Evolutionary conservation across 2,888 invertebrate species (phyloP).

Genomic region (Temnothorax rugatulus): DNA sequence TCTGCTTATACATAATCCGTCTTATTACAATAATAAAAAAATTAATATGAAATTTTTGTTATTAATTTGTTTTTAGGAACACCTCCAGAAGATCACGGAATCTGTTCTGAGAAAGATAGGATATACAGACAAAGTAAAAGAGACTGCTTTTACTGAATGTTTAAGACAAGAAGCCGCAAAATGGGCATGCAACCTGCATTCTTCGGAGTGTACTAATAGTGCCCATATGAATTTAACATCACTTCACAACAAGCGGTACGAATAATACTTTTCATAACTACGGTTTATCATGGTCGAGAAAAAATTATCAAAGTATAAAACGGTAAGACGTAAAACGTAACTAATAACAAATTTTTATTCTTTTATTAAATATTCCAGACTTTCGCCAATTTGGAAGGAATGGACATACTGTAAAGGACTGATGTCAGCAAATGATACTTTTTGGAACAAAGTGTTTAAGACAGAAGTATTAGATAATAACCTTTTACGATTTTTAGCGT

Average conservation of each 20-base stretch:
- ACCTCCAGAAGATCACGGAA: neutral
- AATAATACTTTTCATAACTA: neutral
- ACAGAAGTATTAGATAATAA: neutral
- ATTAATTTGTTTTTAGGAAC: neutral
- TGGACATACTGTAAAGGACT: neutral
- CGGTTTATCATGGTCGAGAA: neutral
- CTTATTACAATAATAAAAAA: neutral
- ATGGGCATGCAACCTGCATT: neutral
- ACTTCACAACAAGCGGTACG: neutral
- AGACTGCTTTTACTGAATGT: neutral
- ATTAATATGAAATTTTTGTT: neutral
- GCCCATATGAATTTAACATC: neutral
- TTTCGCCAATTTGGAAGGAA: neutral
- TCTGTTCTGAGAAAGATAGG: neutral
- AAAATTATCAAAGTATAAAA: neutral
- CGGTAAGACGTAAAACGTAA: too few relatives aligned
- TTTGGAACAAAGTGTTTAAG: too few relatives aligned
- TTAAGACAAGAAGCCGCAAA: slow-evolving; percentile 15
- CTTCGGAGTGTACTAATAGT: accelerated
- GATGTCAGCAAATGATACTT: neutral
- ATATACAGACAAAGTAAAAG: neutral
- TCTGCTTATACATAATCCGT: neutral
- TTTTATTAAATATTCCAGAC: neutral
- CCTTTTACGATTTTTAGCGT: neutral
- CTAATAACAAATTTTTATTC: neutral